Evolutionary conservation across 2,797 vertebrate species (phyloP).

Genomic region (Thripadectes ignobilis): DNA sequence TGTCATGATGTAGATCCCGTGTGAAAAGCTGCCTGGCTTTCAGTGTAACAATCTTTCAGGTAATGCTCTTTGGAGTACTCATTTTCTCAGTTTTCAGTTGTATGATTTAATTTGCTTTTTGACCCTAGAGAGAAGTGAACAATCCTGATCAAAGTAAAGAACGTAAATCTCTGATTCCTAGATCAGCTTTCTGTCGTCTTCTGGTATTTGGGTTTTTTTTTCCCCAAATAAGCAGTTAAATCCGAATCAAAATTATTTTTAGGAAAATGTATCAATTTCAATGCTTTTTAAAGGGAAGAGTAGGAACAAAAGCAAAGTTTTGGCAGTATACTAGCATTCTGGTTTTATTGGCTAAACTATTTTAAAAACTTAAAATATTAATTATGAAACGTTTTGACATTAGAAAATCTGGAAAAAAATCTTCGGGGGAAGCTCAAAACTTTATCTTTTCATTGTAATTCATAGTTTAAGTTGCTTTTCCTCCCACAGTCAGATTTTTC

Average conservation of each 20-base stretch:
- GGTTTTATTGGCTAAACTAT: not conserved
- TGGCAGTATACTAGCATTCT: not conserved
- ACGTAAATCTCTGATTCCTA: not conserved
- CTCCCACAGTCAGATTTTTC: not conserved
- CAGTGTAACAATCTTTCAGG: not conserved
- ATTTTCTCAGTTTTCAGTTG: not conserved
- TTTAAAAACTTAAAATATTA: not conserved
- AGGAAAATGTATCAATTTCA: not conserved
- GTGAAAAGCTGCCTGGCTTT: not conserved
- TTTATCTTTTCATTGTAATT: slow-evolving; percentile 38
- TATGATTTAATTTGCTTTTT: not conserved
- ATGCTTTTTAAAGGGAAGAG: not conserved
- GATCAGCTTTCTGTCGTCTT: not conserved
- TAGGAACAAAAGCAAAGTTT: not conserved
- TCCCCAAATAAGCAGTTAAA: not conserved
- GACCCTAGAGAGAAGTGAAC: not conserved
- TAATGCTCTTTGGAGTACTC: not conserved
- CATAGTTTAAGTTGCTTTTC: slow-evolving; percentile 43
- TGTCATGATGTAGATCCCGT: not conserved
- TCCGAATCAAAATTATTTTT: not conserved
- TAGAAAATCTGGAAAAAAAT: not conserved
- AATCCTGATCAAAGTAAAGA: not conserved
- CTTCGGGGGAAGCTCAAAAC: slow-evolving; percentile 2
- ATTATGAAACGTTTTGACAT: not conserved
- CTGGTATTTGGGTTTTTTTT: not conserved